Evolutionary conservation across 1,140 invertebrate species (phyloP), one percentile per base, ranked within the genome.

Genomic region (Ips nitidus): DNA sequence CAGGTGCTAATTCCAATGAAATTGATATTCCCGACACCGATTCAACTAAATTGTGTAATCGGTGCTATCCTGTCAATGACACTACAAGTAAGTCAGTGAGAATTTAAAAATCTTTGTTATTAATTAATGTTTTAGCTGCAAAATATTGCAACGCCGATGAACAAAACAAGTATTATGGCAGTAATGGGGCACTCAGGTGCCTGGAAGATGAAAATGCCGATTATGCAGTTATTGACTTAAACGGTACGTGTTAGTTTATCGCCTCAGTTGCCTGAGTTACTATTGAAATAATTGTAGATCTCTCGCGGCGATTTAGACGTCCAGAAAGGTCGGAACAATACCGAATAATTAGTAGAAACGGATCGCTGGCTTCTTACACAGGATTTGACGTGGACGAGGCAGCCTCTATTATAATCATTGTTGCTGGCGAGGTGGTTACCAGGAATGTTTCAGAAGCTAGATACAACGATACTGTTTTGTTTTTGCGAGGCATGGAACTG

Each of bases 141-240:
- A 63, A 62, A 6, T 73, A 70, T 41, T 85, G 84, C 60, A 75
- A 79, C 22, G 81, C 80, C 3, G 80, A 83, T 74, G 0, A 22
- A 6, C 77, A 75, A 1, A 89, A 88, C 75, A 66, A 74, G 57
- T 92, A 85, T 80, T 90, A 86, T 75, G 89, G 89, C 1, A 87
- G 88, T 79, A 82, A 84, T 43, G 88, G 88, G 6, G 84, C 86
- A 1, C 70, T 90, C 2, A 76, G 78, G 2, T 90, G 89, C 74
- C 76, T 90, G 0, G 75, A 74, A 0, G 78, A 83, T 52, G 79
- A 80, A 2, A 75, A 76, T 45, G 87, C 84, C 1, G 84, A 89
- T 73, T 83, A 90, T 41, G 87, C 87, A 0, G 85, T 89, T 66
- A 75, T 89, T 1, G 84, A 71, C 2, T 66, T 73, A 64, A 70